These are phyloP conservation scores for Bursaphelenchus okinawaensis DNA, from an alignment of 2,888 invertebrate genomes.

Conservation along the genomic window DNA sequence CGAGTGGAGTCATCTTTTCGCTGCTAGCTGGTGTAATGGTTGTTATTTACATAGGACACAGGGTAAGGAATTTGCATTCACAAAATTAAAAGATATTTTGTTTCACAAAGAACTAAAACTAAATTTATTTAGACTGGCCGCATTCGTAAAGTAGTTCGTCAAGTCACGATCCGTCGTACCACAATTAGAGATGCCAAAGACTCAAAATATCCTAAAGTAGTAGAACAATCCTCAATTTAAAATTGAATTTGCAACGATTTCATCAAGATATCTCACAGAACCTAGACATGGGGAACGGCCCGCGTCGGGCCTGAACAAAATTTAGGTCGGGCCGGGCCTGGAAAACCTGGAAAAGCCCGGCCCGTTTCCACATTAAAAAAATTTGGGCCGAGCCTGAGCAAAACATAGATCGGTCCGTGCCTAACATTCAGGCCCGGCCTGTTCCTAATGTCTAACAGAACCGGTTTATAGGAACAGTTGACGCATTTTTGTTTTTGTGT, in stretches of 20 bases:
- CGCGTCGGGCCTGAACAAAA: no score
- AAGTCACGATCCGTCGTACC: constrained; percentile 8
- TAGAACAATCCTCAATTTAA: neutral
- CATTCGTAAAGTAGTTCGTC: constrained; percentile 14
- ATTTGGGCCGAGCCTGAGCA: no score
- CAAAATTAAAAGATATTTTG: neutral
- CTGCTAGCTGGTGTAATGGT: constrained; percentile 19
- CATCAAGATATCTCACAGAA: no score
- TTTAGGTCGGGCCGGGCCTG: no score
- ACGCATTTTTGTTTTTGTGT: neutral
- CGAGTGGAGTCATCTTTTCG: constrained; percentile 17
- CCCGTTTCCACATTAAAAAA: no score
- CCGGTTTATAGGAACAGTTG: neutral
- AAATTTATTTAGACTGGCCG: constrained; percentile 13
- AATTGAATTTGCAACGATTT: neutral
- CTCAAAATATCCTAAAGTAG: neutral
- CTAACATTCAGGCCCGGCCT: no score
- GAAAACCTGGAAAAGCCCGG: no score
- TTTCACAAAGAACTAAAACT: no score
- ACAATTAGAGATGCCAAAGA: constrained; percentile 4
- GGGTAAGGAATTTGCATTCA: constrained; percentile 12
- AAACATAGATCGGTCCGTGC: no score
- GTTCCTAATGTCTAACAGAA: no score
- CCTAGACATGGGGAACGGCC: no score
- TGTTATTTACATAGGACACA: constrained; percentile 19